phyloP scores from a whole-genome alignment of 2,888 invertebrate species.

The Cerceris ruficornis region DNA sequence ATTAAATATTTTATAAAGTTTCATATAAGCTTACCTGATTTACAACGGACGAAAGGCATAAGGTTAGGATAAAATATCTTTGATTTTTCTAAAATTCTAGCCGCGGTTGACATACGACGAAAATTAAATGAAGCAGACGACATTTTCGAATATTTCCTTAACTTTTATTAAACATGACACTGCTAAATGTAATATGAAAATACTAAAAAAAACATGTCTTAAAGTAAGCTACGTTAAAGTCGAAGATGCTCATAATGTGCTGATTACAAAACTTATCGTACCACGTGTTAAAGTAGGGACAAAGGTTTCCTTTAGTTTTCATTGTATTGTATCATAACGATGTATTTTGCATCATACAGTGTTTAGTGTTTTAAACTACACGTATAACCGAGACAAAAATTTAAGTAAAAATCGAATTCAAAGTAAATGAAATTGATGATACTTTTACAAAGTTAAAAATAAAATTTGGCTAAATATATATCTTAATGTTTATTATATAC shows the following conservation, averaged over 20 bases:
- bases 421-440: too few relatives aligned
- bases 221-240: neutral
- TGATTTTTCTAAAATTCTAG: constrained; percentile 59
- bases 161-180: constrained; percentile 5
- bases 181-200: neutral
- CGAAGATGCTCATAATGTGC: neutral
- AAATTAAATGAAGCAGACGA: constrained; percentile 47
- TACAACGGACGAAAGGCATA: constrained; percentile 60
- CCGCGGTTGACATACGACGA: constrained; percentile 52
- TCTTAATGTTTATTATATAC: too few relatives aligned
- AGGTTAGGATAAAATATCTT: constrained; percentile 57
- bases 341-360: constrained; percentile 1
- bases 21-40: constrained; percentile 68
- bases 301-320: neutral
- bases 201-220: neutral
- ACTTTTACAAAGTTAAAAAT: too few relatives aligned
- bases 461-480: too few relatives aligned
- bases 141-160: constrained; percentile 52
- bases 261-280: neutral
- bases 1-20: neutral
- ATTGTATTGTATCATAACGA: neutral
- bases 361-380: neutral
- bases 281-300: neutral
- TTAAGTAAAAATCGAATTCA: too few relatives aligned
- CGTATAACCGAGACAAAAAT: neutral